Evolutionary conservation across 2,113 vertebrate species (phyloP).

Genomic region (Ochotona curzoniae): DNA sequence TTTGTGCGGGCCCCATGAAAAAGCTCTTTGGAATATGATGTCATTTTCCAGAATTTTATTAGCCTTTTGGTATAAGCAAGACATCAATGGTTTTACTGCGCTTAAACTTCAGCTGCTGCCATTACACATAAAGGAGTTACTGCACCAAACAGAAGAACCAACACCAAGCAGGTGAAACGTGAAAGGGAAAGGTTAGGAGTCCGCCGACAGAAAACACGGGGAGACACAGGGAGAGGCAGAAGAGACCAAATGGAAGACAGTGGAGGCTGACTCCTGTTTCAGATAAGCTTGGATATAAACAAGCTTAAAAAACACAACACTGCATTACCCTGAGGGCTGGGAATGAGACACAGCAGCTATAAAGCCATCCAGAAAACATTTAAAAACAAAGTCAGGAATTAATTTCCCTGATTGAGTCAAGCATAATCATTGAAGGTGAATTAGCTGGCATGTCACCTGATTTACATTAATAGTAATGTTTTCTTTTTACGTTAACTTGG

Average conservation of each 20-base stretch:
- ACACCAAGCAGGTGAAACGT: neutral
- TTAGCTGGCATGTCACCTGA: neutral
- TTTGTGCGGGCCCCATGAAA: neutral
- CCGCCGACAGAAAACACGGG: neutral
- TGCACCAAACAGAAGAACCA: too few species aligned
- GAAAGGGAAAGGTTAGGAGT: neutral
- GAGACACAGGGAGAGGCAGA: neutral
- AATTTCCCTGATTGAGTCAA: conserved; percentile 5
- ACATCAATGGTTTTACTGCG: neutral
- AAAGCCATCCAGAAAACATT: neutral
- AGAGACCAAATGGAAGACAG: neutral
- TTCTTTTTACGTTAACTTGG: conserved; percentile 7
- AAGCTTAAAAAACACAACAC: neutral
- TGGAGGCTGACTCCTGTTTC: neutral
- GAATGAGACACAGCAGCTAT: neutral
- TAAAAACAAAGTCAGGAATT: neutral
- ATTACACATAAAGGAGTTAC: neutral
- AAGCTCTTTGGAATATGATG: neutral
- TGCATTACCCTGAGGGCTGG: neutral
- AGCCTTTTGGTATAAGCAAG: neutral
- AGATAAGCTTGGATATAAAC: neutral
- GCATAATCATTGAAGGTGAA: neutral
- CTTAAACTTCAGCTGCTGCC: neutral
- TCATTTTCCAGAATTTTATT: neutral
- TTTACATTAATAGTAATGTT: neutral